Evolutionary conservation across 2,888 invertebrate species (phyloP).

Genomic region (Brassicogethes aeneus): DNA sequence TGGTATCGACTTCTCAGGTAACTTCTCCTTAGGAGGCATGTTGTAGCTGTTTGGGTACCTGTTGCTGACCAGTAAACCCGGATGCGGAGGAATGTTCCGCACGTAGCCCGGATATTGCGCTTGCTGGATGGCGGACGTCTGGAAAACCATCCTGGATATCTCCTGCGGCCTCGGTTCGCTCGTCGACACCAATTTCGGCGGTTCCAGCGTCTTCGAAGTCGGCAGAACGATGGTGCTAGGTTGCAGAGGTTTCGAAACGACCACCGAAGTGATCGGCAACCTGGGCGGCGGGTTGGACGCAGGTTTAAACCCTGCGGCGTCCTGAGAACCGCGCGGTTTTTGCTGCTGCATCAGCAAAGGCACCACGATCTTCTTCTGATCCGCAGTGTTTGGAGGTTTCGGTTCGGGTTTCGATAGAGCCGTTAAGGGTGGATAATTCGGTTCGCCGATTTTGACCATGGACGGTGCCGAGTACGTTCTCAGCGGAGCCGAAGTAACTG

Average conservation of each 20-base stretch:
- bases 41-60: constrained; percentile 15
- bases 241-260: constrained; percentile 50
- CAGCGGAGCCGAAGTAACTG: constrained; percentile 8
- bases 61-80: constrained; percentile 25
- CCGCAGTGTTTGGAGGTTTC: constrained; percentile 16
- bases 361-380: constrained; percentile 14
- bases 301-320: constrained; percentile 16
- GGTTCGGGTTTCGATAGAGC: constrained; percentile 24
- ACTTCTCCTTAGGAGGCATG: background rate
- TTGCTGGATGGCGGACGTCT: constrained; percentile 19
- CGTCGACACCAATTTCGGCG: constrained; percentile 29
- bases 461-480: constrained; percentile 18
- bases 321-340: constrained; percentile 19
- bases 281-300: constrained; percentile 28
- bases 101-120: constrained; percentile 22
- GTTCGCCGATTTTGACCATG: constrained; percentile 23
- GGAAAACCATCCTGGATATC: constrained; percentile 41
- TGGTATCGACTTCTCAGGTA: constrained; percentile 10
- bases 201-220: constrained; percentile 33
- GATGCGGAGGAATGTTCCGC: constrained; percentile 21
- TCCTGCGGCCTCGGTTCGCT: constrained; percentile 25
- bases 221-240: constrained; percentile 41
- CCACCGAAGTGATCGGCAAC: constrained; percentile 50
- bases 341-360: constrained; percentile 15
- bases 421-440: constrained; percentile 20